Percentiles rank a stretch among this genome's conserved stretches.
These are phyloP conservation scores for Gadus chalcogrammus DNA, from an alignment of 2,113 vertebrate genomes.

Conservation along the genomic window DNA sequence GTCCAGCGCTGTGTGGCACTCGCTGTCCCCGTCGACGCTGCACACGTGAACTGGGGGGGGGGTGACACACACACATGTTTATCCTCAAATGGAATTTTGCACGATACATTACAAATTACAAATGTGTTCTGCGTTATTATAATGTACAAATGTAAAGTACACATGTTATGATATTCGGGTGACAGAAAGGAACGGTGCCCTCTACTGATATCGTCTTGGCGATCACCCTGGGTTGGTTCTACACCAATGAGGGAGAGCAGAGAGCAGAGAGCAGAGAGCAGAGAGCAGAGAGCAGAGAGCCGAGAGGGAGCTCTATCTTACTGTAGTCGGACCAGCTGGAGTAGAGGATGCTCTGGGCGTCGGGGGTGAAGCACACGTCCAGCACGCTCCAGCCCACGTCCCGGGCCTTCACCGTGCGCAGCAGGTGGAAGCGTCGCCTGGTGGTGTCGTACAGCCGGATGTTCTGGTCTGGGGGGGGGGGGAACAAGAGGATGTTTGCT, in stretches of 20 bases:
- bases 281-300: conserved; percentile 14
- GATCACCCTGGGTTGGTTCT: too few species aligned
- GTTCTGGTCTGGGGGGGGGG: conserved; percentile 78
- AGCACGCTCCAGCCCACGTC: conserved; percentile 91
- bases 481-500: not conserved
- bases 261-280: too few species aligned
- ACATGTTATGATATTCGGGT: too few species aligned
- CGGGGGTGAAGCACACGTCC: conserved; percentile 88
- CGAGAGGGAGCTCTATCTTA: conserved; percentile 45
- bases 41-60: conserved; percentile 83
- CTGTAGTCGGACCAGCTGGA: conserved; percentile 95
- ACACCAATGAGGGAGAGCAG: too few species aligned
- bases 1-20: conserved; percentile 87
- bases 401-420: conserved; percentile 82
- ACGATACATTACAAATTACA: too few species aligned
- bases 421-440: conserved; percentile 78
- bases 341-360: conserved; percentile 81
- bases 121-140: too few species aligned
- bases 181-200: too few species aligned
- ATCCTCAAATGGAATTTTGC: too few species aligned
- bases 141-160: too few species aligned
- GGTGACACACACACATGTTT: not conserved
- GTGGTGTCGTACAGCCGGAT: conserved; percentile 86
- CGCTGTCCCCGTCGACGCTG: conserved; percentile 85
- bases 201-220: too few species aligned